Evolutionary conservation across 2,797 vertebrate species (phyloP).

Genomic region (Atherinosoma microstoma): DNA sequence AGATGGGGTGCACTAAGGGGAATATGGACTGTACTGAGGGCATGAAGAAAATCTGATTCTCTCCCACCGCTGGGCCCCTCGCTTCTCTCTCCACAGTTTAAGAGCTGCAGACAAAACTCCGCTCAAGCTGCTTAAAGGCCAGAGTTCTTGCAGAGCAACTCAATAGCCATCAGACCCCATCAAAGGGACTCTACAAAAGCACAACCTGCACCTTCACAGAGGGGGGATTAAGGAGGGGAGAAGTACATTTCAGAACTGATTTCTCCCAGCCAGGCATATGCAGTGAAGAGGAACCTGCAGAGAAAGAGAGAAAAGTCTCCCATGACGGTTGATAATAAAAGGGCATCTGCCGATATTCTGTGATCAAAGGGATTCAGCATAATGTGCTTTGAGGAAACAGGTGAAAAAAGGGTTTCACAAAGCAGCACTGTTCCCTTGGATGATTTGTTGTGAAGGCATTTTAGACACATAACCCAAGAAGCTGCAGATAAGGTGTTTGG

Average conservation of each 20-base stretch:
- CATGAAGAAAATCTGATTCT: slow-evolving; percentile 54
- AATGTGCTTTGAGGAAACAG: slow-evolving; percentile 9
- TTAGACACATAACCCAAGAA: slow-evolving; percentile 32
- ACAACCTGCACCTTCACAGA: slow-evolving; percentile 54
- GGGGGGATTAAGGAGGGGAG: slow-evolving; percentile 59
- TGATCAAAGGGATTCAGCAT: slow-evolving; percentile 47
- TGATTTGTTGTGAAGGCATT: slow-evolving; percentile 35
- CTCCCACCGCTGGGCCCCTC: slow-evolving; percentile 69
- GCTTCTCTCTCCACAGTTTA: slow-evolving; percentile 64
- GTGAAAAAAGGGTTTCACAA: slow-evolving; percentile 24
- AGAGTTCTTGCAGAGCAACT: slow-evolving; percentile 49
- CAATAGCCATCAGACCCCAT: slow-evolving; percentile 67
- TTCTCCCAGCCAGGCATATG: slow-evolving; percentile 46
- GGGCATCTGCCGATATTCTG: slow-evolving; percentile 62
- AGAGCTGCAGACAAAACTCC: slow-evolving; percentile 73
- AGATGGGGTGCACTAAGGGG: slow-evolving; percentile 66
- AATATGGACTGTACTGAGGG: slow-evolving; percentile 54
- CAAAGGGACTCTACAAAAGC: slow-evolving; percentile 72
- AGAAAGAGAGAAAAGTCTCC: slow-evolving; percentile 53
- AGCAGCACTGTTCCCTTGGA: slow-evolving; percentile 29
- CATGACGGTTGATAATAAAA: slow-evolving; percentile 44
- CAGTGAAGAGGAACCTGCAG: slow-evolving; percentile 58
- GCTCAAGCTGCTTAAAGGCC: slow-evolving; percentile 71
- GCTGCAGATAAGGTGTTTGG: slow-evolving; percentile 44
- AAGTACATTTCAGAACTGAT: slow-evolving; percentile 44